Evolutionary conservation across 1,140 invertebrate genomes (phyloP), one percentile per base, ranked within the genome.

Genomic region (Papilio aristodemus): DNA sequence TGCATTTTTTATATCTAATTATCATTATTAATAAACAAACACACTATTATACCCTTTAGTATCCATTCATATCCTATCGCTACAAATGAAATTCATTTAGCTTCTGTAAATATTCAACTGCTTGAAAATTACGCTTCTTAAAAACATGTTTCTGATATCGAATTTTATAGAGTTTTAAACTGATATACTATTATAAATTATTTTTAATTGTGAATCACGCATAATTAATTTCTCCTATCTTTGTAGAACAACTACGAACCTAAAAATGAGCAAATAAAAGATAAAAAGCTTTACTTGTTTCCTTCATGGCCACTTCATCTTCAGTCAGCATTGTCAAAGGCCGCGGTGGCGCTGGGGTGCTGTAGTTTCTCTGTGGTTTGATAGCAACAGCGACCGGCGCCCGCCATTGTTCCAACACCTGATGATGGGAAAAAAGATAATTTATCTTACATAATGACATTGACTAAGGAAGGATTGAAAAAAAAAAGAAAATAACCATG

Each of bases 271-370:
- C 41, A 46, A 58, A 54, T 41, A 17, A 37, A 68, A 68, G n/a
- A 46, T 36, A 54, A 43, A 68, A 64, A 67, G 63, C 71, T 84
- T 92, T 92, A 96, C 95, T 95, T 79, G 95, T 95, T 83, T 96
- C 95, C 91, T 94, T 95, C 95, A 96, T 96, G 79, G 95, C 93
- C 38, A 92, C 76, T 91, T 96, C 95, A 86, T 96, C 95, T 60
- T 96, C 95, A n/a, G 95, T 94, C 66, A 96, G 92, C 62, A 93
- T 84, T 14, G 95, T 95, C 60, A 96, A 79, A 39, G 95, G 95
- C 69, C 85, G 77, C 19, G 84, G 87, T 27, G 74, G 60, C 13
- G 80, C 80, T 36, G 88, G 87, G 36, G 90, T 79, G 50, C 86
- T 87, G 81, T 84, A 88, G 54, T 66, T 78, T 69, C 72, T 83